A percentile compares a stretch with the other conserved stretches of the same genome.
phyloP scores from a whole-genome alignment of 2,113 vertebrate genomes.

The Petaurus breviceps region DNA sequence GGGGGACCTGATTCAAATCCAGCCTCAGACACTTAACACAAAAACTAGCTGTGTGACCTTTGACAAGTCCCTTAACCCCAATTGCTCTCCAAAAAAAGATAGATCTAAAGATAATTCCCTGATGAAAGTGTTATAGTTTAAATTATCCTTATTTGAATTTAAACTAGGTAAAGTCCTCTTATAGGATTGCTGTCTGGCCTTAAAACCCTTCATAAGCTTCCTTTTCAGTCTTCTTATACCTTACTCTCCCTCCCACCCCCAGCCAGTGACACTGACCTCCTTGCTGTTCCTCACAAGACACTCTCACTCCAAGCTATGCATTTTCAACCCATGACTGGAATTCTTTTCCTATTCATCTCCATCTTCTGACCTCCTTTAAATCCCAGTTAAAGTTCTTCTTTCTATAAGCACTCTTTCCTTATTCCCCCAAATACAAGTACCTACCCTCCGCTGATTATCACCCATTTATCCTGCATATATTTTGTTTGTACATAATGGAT shows the following conservation, averaged over 20 bases:
- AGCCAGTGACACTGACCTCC: neutral
- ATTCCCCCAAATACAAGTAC: neutral
- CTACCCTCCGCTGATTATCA: neutral
- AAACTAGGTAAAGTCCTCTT: neutral
- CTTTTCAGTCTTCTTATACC: neutral
- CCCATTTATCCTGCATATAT: neutral
- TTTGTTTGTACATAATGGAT: neutral
- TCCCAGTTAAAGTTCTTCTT: neutral
- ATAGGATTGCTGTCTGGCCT: conserved; percentile 19
- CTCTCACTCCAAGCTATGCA: neutral
- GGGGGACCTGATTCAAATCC: too few relatives aligned
- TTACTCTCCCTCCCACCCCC: neutral
- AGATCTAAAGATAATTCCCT: neutral
- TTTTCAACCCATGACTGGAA: neutral
- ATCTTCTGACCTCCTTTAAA: neutral
- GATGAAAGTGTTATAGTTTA: conserved; percentile 17
- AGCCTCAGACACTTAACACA: too few relatives aligned
- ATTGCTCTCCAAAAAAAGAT: too few relatives aligned
- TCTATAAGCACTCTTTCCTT: neutral
- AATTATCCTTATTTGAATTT: conserved; percentile 3
- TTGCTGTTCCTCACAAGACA: neutral
- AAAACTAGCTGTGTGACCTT: too few relatives aligned
- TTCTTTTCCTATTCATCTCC: neutral
- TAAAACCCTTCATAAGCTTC: neutral
- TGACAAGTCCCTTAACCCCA: too few relatives aligned